Evolutionary conservation across 2,888 invertebrate genomes (phyloP), one percentile per base, ranked within the genome.

Genomic region (Cyrtodaria siliqua): DNA sequence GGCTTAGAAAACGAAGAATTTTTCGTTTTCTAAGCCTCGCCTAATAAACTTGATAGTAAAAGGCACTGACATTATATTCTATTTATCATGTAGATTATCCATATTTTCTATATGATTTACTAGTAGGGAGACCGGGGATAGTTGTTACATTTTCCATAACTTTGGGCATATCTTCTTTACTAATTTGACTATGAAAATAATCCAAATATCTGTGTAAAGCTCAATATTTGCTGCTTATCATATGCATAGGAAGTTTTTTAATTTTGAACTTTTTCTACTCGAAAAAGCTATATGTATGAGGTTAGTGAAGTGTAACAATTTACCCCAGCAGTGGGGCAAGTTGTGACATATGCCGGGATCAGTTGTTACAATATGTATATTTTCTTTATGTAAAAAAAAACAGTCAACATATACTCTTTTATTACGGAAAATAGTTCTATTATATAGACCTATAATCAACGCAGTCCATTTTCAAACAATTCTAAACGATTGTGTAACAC

Each of bases 81-180:
- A 33, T 12, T 33, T 33, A 33, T 33, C 12, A 33, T 33, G 4
- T 33, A 33, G 33, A 33, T 33, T 33, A 8, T 4, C 33, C 33
- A 33, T 8, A 33, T 8, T 33, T 4, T 4, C 33, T 33, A 33
- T 8, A 12, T 4, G 33, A 33, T 33, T 33, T 33, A 12, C 4
- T 33, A 12, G 33, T 33, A 33, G 44, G 44, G 44, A 44, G 44
- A 44, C 44, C n/a, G 44, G 44, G 44, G 44, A 16, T 44, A 44
- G 44, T 44, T 44, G 44, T n/a, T 44, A 33, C 33, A 33, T 33
- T 33, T 33, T 33, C 33, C 20, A 16, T 16, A 44, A 9, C 4
- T 6, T 44, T 18, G n/a, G 44, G 20, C 20, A 44, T 16, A 44
- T 44, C 44, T 9, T 9, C 44, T 44, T 44, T 44, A 44, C 3